Conservation (phyloP, 53 echinoderm and acorn worm genomes). For the Echinometra lucunter region DNA sequence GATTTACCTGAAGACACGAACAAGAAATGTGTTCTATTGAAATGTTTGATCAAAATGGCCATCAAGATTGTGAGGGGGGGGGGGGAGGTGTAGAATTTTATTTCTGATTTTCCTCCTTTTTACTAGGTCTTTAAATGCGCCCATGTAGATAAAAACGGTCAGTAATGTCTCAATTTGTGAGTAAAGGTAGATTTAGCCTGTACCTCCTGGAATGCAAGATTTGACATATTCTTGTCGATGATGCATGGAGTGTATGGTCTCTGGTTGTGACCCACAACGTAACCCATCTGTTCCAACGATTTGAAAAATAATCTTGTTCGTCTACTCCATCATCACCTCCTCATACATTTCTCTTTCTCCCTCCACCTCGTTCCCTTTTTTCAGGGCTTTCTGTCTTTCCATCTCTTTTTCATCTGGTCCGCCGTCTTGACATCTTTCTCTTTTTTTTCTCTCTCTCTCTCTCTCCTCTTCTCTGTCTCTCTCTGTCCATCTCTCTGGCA, state of each 20-base stretch:
- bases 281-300: constrained; percentile 9
- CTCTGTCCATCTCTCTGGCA: too few species aligned
- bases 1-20: too few species aligned
- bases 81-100: too few species aligned
- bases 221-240: constrained; percentile 1
- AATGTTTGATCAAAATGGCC: too few species aligned
- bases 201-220: constrained; percentile 34
- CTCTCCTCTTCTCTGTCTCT: too few species aligned
- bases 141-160: neutral
- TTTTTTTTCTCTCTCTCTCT: too few species aligned
- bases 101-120: too few species aligned
- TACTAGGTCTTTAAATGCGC: too few species aligned
- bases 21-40: too few species aligned
- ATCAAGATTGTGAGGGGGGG: too few species aligned
- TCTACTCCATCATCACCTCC: neutral
- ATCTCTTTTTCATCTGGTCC: neutral
- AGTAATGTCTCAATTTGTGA: neutral
- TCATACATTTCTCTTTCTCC: neutral
- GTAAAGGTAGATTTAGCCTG: neutral
- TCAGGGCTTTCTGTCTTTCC: neutral
- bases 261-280: constrained; percentile 34
- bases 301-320: neutral
- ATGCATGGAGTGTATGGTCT: constrained; percentile 34
- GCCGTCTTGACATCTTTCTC: too few species aligned
- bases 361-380: too few species aligned